phyloP scores from a whole-genome alignment of 2,888 invertebrate genomes.

The Morpho achilles region DNA sequence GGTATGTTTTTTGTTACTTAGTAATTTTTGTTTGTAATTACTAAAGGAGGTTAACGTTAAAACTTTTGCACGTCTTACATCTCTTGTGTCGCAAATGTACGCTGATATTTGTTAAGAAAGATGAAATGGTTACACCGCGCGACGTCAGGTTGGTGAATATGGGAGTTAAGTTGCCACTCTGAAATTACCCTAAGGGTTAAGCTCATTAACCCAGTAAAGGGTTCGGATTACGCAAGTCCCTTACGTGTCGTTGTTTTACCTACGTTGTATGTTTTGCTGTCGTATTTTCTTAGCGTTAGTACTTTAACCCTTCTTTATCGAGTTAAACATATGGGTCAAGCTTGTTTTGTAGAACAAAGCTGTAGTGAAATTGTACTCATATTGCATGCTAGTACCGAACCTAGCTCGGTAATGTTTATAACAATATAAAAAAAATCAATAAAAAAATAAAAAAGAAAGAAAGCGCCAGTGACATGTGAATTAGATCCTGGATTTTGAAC shows the following conservation, averaged over 20 bases:
- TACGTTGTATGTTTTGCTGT: conserved; percentile 6
- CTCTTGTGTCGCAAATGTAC: no score
- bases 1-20: neutral
- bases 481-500: no score
- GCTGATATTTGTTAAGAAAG: neutral
- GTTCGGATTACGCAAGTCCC: conserved; percentile 7
- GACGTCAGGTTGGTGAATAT: conserved; percentile 1
- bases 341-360: conserved; percentile 3
- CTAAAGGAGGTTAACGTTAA: no score
- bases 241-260: conserved; percentile 8
- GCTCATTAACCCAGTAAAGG: conserved; percentile 12
- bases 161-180: conserved; percentile 6
- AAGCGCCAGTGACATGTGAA: no score
- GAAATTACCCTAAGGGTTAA: conserved; percentile 3
- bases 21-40: neutral
- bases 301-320: conserved; percentile 6
- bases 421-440: no score
- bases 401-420: no score
- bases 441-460: no score
- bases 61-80: no score
- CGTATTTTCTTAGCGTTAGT: conserved; percentile 10
- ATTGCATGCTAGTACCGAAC: neutral
- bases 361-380: neutral
- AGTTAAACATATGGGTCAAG: conserved; percentile 9
- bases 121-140: neutral